Evolutionary conservation across 2,888 invertebrate species (phyloP).

Genomic region (Torymus aiolomorphi): DNA sequence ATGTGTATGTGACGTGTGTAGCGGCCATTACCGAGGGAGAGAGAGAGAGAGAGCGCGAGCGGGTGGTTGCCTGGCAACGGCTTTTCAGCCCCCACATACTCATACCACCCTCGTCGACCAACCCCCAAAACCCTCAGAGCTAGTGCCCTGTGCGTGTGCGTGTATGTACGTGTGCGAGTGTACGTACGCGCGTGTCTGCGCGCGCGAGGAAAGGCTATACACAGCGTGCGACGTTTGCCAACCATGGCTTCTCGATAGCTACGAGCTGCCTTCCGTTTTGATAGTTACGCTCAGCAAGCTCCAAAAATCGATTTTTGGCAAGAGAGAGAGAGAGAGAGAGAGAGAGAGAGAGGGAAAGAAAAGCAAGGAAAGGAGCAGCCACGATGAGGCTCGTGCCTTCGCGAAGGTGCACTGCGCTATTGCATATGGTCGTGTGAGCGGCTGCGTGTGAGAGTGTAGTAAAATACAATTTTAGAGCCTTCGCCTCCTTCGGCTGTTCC

Average conservation of each 20-base stretch:
- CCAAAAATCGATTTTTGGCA: slow-evolving; percentile 53
- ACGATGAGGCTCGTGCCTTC: background rate
- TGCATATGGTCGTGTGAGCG: background rate
- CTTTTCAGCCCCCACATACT: slow-evolving; percentile 67
- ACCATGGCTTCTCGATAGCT: slow-evolving; percentile 65
- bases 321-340: background rate
- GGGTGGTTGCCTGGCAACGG: slow-evolving; percentile 72
- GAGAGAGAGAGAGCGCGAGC: slow-evolving; percentile 5
- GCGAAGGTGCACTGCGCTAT: background rate
- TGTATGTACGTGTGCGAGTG: background rate
- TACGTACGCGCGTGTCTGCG: background rate
- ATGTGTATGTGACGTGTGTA: slow-evolving; percentile 69
- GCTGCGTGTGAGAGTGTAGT: background rate
- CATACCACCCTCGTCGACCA: slow-evolving; percentile 68
- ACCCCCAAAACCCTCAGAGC: slow-evolving; percentile 61
- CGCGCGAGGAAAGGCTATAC: slow-evolving; percentile 17
- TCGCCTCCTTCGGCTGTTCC: slow-evolving; percentile 27
- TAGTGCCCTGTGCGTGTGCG: slow-evolving; percentile 45
- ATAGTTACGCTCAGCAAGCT: slow-evolving; percentile 41
- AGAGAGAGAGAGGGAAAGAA: slow-evolving; percentile 8
- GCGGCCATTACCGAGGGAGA: slow-evolving; percentile 59
- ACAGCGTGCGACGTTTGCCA: slow-evolving; percentile 65
- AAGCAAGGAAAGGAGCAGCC: background rate
- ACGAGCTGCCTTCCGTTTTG: slow-evolving; percentile 43
- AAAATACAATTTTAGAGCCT: slow-evolving; percentile 41